Base-by-base conservation (phyloP, 1,140 invertebrate genomes). In the Sipha flava region DNA sequence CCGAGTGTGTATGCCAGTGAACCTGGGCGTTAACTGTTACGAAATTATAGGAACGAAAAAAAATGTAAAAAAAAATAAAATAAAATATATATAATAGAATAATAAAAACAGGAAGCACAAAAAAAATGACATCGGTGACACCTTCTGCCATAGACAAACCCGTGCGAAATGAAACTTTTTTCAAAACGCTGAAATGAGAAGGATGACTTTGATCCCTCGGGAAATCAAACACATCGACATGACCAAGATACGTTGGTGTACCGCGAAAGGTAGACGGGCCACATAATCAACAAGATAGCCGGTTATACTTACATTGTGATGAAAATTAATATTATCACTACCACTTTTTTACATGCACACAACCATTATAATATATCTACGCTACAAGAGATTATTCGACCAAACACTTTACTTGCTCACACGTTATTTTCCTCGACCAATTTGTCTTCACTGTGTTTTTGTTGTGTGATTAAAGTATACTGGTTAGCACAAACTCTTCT, bases 211-310 rank as follows among this genome's bases (percentile, higher is more conserved):
- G 12, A 23, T 37, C 47, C 70, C 70, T 23, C 18, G 70, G 47
- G 70, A 75, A 75, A 75, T 75, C 70, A 75, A 37, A 54, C 49
- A 54, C 49, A 52, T 75, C 70, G n/a, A 75, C 47, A 34, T 21
- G 70, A 34, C 49, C 18, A 9, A n/a, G 29, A 10, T 54, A 47
- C 26, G 26, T 10, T 26, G 12, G 64, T 1, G n/a, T n/a, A n/a
- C n/a, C n/a, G 29, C 34, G 10, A 37, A 37, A 37, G 31, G 31
- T 68, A 68, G 23, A 70, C 34, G 16, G 16, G 23, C 7, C 66
- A 0, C 40, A 9, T 14, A 29, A 45, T 70, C 23, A 47, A 47
- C 40, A 23, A n/a, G 14, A 47, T 26, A 16, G 47, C 26, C 3
- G 40, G 64, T 68, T 68, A 40, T 66, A 21, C 18, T 66, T 23